A percentile compares a stretch with the other conserved stretches of the same genome.
These are phyloP conservation scores for Eulimnadia texana DNA, from an alignment of 1,140 invertebrate species.

Conservation along the genomic window DNA sequence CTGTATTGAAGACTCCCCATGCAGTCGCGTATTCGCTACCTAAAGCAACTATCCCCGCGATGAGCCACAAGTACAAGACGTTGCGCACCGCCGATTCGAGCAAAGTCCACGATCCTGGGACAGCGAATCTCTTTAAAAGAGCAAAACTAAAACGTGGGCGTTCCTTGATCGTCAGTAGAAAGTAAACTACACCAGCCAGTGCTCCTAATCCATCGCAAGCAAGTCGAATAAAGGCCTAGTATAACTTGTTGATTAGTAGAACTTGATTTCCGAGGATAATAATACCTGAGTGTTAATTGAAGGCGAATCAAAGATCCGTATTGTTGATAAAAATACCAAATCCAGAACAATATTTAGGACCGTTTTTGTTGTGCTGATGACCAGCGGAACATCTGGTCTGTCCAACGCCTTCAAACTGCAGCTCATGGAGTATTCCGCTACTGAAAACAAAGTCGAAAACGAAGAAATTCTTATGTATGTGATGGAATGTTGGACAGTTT, in stretches of 20 bases:
- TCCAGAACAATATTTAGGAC: slow-evolving; percentile 1
- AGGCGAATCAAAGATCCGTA: background rate
- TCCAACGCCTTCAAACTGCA: background rate
- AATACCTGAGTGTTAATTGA: slow-evolving; percentile 7
- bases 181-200: background rate
- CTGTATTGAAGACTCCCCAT: slow-evolving; percentile 11
- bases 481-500: background rate
- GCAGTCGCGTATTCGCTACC: slow-evolving; percentile 10
- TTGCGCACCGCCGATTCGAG: slow-evolving; percentile 6
- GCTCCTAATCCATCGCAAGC: slow-evolving; percentile 4
- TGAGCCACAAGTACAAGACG: slow-evolving; percentile 1
- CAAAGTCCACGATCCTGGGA: background rate
- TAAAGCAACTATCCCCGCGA: slow-evolving; percentile 2
- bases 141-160: background rate
- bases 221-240: background rate
- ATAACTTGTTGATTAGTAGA: background rate
- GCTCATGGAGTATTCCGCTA: background rate
- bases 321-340: slow-evolving; percentile 2
- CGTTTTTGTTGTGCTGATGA: slow-evolving; percentile 8
- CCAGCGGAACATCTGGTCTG: slow-evolving; percentile 8
- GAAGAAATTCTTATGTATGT: slow-evolving; percentile 8
- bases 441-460: slow-evolving; percentile 10
- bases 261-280: background rate
- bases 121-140: background rate
- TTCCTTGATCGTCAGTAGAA: background rate